These are phyloP conservation scores for Zelleria hepariella DNA, from an alignment of 2,888 invertebrate genomes.

Conservation along the genomic window DNA sequence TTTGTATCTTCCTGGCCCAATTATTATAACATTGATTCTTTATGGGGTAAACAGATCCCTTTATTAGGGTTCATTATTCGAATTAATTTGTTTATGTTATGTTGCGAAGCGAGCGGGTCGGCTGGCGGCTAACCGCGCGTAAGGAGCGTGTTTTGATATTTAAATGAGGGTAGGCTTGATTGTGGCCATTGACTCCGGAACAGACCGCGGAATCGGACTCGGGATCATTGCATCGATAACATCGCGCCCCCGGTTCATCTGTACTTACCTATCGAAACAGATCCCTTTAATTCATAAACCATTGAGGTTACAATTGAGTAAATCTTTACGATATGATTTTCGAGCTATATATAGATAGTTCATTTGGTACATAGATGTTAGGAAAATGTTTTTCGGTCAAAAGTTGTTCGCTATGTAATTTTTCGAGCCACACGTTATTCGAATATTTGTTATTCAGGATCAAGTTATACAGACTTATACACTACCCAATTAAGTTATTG, in stretches of 20 bases:
- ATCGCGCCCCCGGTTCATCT: background rate
- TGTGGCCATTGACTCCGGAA: conserved; percentile 38
- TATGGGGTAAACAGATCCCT: conserved; percentile 67
- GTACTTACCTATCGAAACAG: background rate
- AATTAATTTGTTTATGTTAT: conserved; percentile 72
- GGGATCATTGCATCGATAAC: background rate
- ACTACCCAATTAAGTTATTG: too few species aligned
- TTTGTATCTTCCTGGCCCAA: conserved; percentile 60
- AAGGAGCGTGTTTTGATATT: conserved; percentile 65
- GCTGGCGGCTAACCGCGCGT: conserved; percentile 43
- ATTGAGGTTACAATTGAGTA: too few species aligned
- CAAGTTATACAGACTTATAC: too few species aligned
- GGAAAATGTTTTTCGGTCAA: too few species aligned
- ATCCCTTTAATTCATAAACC: too few species aligned
- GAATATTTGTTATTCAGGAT: too few species aligned
- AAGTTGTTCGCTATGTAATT: too few species aligned
- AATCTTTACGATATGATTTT: too few species aligned
- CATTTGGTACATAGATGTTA: too few species aligned
- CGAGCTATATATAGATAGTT: too few species aligned
- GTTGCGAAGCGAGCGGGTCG: conserved; percentile 44
- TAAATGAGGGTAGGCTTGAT: conserved; percentile 65
- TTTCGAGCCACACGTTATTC: too few species aligned
- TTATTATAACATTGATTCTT: conserved; percentile 70
- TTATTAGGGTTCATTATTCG: conserved; percentile 69
- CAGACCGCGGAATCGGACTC: background rate